phyloP scores from a whole-genome alignment of 2,113 vertebrate species.

The Pelodiscus sinensis region DNA sequence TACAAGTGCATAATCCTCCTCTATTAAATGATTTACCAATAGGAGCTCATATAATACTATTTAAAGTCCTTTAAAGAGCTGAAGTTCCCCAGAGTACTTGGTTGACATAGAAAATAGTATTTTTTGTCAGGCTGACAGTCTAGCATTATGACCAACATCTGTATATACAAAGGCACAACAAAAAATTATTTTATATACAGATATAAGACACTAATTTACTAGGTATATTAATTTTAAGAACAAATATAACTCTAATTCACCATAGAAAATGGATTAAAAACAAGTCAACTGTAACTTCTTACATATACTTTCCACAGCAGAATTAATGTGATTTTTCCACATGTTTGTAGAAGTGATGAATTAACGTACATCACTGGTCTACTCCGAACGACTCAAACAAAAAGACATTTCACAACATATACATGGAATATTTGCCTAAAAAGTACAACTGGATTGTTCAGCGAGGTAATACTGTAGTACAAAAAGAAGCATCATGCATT shows the following conservation, averaged over 20 bases:
- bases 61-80: not conserved
- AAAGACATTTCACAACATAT: not conserved
- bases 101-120: not conserved
- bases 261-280: not conserved
- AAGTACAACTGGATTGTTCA: not conserved
- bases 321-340: not conserved
- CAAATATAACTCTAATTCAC: not conserved
- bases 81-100: not conserved
- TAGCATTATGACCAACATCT: not conserved
- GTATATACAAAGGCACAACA: not conserved
- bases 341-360: not conserved
- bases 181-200: not conserved
- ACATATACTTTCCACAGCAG: not conserved
- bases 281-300: not conserved
- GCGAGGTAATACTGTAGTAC: not conserved
- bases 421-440: not conserved
- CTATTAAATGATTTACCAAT: not conserved
- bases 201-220: not conserved
- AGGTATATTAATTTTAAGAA: not conserved
- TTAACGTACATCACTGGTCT: not conserved
- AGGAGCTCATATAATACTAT: not conserved
- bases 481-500: not conserved
- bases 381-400: not conserved
- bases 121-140: not conserved
- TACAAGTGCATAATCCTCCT: not conserved